phyloP scores from a whole-genome alignment of 2,113 vertebrate species.

The Alectura lathami region DNA sequence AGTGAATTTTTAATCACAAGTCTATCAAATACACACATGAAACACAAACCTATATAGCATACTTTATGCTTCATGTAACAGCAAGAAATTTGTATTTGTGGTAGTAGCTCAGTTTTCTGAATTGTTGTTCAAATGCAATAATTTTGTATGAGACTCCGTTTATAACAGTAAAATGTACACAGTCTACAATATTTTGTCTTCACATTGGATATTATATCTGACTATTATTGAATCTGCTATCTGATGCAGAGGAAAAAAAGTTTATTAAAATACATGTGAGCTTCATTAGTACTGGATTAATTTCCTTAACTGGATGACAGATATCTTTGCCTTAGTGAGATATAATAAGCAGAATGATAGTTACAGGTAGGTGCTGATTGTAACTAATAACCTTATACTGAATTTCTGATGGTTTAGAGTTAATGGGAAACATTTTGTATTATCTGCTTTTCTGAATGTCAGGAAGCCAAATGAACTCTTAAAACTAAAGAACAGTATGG shows the following conservation, averaged over 20 bases:
- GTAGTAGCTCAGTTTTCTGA: background rate
- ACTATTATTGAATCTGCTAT: background rate
- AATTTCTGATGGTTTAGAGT: background rate
- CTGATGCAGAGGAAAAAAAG: background rate
- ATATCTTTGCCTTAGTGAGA: conserved; percentile 99
- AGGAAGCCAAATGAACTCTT: background rate
- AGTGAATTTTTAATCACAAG: background rate
- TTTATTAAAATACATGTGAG: background rate
- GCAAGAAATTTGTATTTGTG: background rate
- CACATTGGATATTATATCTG: background rate
- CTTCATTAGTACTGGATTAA: background rate
- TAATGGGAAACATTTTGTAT: background rate
- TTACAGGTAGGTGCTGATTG: conserved; percentile 87
- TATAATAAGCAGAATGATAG: conserved; percentile 94
- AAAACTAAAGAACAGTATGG: background rate
- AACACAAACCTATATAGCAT: background rate
- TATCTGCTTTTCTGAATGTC: background rate
- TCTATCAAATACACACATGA: background rate
- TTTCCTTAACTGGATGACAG: conserved; percentile 85
- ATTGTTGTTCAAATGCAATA: background rate
- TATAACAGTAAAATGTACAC: background rate
- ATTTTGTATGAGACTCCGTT: background rate
- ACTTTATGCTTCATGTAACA: background rate
- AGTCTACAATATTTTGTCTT: background rate
- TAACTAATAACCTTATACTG: background rate